A percentile compares a stretch with the other conserved stretches of the same genome.
Evolutionary conservation across 2,113 vertebrate species (phyloP).

Genomic region (Copsychus sechellarum): DNA sequence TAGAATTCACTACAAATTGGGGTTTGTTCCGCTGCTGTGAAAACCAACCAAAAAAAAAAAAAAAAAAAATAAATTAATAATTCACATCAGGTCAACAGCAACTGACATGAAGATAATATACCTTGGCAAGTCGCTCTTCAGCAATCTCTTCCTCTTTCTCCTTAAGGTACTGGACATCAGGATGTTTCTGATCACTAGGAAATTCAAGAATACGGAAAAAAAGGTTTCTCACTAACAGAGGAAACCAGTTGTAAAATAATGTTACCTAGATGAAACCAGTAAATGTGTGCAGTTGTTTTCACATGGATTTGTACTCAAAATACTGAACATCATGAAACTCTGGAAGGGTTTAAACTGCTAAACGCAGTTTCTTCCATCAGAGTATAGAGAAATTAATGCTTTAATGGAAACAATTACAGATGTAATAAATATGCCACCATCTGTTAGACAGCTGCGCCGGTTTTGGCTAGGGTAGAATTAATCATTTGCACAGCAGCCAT

Average conservation of each 20-base stretch:
- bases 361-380: neutral
- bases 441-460: neutral
- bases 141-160: constrained; percentile 77
- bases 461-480: neutral
- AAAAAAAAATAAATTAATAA: neutral
- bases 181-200: constrained; percentile 50
- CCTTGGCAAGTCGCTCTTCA: constrained; percentile 82
- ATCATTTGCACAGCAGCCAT: neutral
- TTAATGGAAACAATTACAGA: neutral
- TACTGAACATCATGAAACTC: neutral
- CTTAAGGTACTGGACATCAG: constrained; percentile 49
- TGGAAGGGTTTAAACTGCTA: neutral
- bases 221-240: neutral
- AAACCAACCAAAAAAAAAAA: neutral
- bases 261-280: neutral
- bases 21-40: neutral
- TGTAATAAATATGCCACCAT: neutral
- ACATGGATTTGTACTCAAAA: neutral
- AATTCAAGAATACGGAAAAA: neutral
- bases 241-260: neutral
- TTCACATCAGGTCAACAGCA: neutral
- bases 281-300: neutral
- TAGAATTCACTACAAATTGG: neutral
- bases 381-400: neutral
- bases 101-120: neutral